These are phyloP conservation scores for Sinotaia quadrata DNA, from an alignment of 2,888 invertebrate species.

Conservation along the genomic window DNA sequence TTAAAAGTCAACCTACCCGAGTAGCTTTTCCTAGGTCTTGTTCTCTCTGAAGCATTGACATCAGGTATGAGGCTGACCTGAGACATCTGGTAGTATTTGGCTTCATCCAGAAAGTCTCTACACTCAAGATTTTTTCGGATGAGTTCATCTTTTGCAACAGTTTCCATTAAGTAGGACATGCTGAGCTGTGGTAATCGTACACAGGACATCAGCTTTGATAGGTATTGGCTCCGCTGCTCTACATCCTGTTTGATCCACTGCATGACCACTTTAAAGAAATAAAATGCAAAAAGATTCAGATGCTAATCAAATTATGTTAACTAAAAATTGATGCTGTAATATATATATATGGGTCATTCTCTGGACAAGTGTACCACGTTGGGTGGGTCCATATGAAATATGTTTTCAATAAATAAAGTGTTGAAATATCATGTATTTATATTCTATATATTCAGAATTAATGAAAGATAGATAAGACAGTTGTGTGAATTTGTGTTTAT, in stretches of 20 bases:
- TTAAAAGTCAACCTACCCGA: slow-evolving; percentile 65
- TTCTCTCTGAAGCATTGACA: slow-evolving; percentile 60
- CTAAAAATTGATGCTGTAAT: too few species aligned
- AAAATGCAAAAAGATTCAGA: not conserved
- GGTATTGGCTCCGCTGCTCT: slow-evolving; percentile 55
- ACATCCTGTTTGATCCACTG: slow-evolving; percentile 71
- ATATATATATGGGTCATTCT: too few species aligned
- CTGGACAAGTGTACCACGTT: too few species aligned
- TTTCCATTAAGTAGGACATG: slow-evolving; percentile 68
- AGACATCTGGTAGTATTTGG: slow-evolving; percentile 71
- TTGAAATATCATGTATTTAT: too few species aligned
- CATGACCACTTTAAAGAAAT: slow-evolving; percentile 61
- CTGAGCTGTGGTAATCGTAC: slow-evolving; percentile 72
- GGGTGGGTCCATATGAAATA: too few species aligned
- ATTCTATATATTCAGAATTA: too few species aligned
- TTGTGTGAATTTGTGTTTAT: too few species aligned
- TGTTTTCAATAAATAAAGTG: too few species aligned
- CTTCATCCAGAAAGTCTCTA: slow-evolving; percentile 72
- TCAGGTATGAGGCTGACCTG: slow-evolving; percentile 65
- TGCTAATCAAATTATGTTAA: not conserved
- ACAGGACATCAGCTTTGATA: slow-evolving; percentile 63
- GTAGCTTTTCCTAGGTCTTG: slow-evolving; percentile 72
- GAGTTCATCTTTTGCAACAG: slow-evolving; percentile 66
- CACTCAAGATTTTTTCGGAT: slow-evolving; percentile 67
- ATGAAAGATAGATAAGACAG: too few species aligned